phyloP scores from a whole-genome alignment of 2,797 vertebrate genomes.

The Diceros bicornis region DNA sequence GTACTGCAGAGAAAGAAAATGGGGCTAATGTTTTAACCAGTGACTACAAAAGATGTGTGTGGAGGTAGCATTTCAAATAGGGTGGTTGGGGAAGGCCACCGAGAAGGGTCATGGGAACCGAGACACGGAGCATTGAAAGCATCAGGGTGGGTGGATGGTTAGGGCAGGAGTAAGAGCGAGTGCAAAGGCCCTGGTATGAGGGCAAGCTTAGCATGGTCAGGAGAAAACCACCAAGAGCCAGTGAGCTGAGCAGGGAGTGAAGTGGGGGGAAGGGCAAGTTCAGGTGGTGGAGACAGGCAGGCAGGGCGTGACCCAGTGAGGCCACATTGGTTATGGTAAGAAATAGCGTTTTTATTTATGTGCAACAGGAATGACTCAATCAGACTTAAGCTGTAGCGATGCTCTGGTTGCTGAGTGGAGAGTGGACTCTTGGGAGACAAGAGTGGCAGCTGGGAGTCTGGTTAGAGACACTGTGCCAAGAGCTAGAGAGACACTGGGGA shows the following conservation, averaged over 20 bases:
- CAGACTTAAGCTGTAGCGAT: background rate
- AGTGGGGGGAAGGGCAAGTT: accelerated
- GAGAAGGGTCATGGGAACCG: background rate
- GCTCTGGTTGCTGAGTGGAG: background rate
- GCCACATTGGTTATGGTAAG: background rate
- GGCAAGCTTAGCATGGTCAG: background rate
- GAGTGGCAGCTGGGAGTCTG: background rate
- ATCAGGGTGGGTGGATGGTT: accelerated
- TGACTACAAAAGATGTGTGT: background rate
- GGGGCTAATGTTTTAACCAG: background rate
- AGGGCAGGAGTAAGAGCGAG: background rate
- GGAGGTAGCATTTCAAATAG: background rate
- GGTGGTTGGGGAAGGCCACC: background rate
- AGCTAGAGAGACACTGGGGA: background rate
- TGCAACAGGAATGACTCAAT: background rate
- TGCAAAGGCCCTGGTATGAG: background rate
- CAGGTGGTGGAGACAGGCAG: too few relatives aligned
- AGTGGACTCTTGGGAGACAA: background rate
- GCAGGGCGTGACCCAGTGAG: background rate
- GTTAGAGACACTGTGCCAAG: background rate
- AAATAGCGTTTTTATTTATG: background rate
- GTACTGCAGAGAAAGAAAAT: background rate
- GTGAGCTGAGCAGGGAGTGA: background rate
- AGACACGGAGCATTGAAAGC: background rate
- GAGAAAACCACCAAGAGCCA: background rate